Evolutionary conservation across 2,113 vertebrate species (phyloP), one percentile per base, ranked within the genome.

Genomic region (Struthio camelus): DNA sequence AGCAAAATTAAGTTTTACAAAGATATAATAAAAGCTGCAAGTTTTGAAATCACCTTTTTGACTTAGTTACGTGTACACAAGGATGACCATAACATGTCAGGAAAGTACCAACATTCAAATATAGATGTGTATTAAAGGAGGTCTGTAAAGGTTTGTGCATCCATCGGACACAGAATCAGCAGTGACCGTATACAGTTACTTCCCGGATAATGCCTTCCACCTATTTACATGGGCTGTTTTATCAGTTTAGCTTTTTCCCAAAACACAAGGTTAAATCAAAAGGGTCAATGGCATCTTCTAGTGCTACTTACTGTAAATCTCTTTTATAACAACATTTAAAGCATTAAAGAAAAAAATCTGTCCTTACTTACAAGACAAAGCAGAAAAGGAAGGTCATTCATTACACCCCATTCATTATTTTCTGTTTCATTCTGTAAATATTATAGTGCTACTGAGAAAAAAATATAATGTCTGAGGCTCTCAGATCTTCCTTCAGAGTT

Each of bases 361-460:
- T 97, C 96, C 98, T 98, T 98, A 98, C 98, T 98, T 96, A 98
- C 92, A 97, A 97, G 90, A 95, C 94, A 98, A 95, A 97, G 97
- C 75, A 97, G 97, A 97, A 97, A 97, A 95, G 93, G 97, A 93
- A 85, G 97, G 82, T 96, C 96, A 97, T 96, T 98, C 96, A 93
- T 97, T 96, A 97, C 83, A 97, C 93, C 97, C 92, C 94, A 94
- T 96, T 98, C 96, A 96, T 67, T 94, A 95, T 90, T 96, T 97
- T 96, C 97, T 97, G 94, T 97, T 97, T 97, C 96, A 96, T 94
- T 97, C 96, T 92, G 94, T 96, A 96, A 97, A 66, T 95, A 97
- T 97, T 97, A 97, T 66, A 96, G 92, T 20, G 85, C 92, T 96
- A 97, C 38, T 93, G 91, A 97, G 95, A 93, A 96, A 97, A 69